Percentiles rank a stretch among this genome's conserved stretches.
phyloP scores from a whole-genome alignment of 2,797 vertebrate species.

The Heterohyrax brucei region DNA sequence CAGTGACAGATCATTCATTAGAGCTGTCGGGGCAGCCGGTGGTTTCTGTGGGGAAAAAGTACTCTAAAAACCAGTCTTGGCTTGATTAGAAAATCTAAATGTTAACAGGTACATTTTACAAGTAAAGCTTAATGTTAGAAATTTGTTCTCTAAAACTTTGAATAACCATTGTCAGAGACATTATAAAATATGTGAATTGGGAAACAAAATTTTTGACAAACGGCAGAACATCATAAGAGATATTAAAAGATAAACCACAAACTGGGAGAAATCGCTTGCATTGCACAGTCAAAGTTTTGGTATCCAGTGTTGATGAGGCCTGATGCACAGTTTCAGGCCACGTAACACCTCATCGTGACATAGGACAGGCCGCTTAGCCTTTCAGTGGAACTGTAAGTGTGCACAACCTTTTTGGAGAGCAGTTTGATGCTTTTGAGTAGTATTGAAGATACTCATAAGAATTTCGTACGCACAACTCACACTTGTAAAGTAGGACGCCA shows the following conservation, averaged over 20 bases:
- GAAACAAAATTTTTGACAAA: slow-evolving; percentile 16
- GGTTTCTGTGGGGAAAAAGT: neutral
- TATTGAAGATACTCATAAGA: neutral
- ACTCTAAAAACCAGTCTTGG: neutral
- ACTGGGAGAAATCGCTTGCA: neutral
- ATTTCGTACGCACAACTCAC: neutral
- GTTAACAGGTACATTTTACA: neutral
- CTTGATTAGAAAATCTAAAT: slow-evolving; percentile 1
- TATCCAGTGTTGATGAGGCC: neutral
- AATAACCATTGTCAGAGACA: neutral
- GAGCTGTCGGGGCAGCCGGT: neutral
- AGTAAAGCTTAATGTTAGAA: neutral
- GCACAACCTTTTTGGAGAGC: neutral
- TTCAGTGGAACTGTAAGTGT: neutral
- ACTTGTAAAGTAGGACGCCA: neutral
- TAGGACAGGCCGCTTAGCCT: neutral
- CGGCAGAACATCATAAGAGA: neutral
- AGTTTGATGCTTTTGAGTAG: neutral
- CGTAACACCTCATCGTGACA: neutral
- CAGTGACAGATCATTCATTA: neutral
- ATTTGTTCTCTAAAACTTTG: neutral
- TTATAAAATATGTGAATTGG: slow-evolving; percentile 30
- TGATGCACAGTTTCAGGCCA: neutral
- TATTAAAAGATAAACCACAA: slow-evolving; percentile 36
- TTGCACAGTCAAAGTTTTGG: neutral